Evolutionary conservation across 2,113 vertebrate genomes (phyloP).

Genomic region (Clarias magur): DNA sequence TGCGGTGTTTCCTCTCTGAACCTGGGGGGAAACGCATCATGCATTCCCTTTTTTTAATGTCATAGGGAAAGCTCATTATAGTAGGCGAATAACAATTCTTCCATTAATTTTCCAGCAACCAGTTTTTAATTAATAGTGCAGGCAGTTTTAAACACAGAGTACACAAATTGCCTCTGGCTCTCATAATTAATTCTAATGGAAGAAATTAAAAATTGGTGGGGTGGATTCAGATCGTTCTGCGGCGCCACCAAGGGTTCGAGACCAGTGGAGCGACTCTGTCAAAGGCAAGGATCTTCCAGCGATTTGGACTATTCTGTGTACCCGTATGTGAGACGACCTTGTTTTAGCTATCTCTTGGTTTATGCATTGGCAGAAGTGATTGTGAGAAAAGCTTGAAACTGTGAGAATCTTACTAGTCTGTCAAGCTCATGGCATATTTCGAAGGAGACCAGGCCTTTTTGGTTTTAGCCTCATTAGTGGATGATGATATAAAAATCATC

Average conservation of each 20-base stretch:
- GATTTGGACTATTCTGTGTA: slow-evolving; percentile 22
- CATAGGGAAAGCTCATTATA: slow-evolving; percentile 80
- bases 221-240: slow-evolving; percentile 77
- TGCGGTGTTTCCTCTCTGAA: slow-evolving; percentile 40
- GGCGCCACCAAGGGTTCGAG: slow-evolving; percentile 72
- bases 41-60: slow-evolving; percentile 74
- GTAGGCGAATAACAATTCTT: slow-evolving; percentile 77
- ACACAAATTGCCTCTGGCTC: slow-evolving; percentile 81
- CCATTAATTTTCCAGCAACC: slow-evolving; percentile 82
- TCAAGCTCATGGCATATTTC: background rate
- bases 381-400: background rate
- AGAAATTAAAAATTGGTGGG: slow-evolving; percentile 77
- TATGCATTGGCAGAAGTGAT: background rate
- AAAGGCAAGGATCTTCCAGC: slow-evolving; percentile 69
- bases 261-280: slow-evolving; percentile 76
- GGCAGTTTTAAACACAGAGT: slow-evolving; percentile 81
- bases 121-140: slow-evolving; percentile 89
- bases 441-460: background rate
- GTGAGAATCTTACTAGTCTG: background rate
- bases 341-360: background rate
- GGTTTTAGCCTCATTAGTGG: background rate
- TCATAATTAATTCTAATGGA: slow-evolving; percentile 87
- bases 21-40: slow-evolving; percentile 77
- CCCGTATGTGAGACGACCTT: background rate
- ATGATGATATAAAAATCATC: background rate